Base-by-base conservation (phyloP, 2,797 vertebrate genomes). In the Glyptemys insculpta region DNA sequence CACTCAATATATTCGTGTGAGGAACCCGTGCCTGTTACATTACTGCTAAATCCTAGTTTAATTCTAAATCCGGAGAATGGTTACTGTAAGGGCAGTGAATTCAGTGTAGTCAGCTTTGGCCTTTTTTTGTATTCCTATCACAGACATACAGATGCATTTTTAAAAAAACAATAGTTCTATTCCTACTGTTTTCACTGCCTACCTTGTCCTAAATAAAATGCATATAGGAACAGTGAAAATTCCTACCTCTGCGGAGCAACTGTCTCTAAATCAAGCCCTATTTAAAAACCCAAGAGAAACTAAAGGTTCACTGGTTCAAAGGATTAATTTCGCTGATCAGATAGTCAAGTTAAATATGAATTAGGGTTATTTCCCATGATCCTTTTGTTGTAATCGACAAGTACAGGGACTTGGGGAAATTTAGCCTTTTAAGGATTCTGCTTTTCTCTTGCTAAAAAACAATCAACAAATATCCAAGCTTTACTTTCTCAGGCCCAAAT, bases 201-300 rank as follows among this genome's bases (percentile, higher is more conserved):
- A 29, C 31, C 78, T 83, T 8, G 47, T 41, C 44, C 25, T 41
- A 1, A 16, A 0, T 10, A 1, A 2, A 62, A 80, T 1, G 6
- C 25, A 10, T 59, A 31, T 21, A 41, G 74, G 44, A 53, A 50
- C 65, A 18, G 2, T 4, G 54, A 78, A 23, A 3, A 16, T 9
- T 56, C 19, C 41, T 12, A 1, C 5, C 47, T 37, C 37, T 1
- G 84, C 29, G 0, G 1, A 12, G 31, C 79, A 2, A 19, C 0
- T 0, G 11, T 14, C 23, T 2, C 10, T 6, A 53, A 34, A 19
- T 49, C 2, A 3, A 79, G 44, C 57, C n/a, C 1, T 1, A 15
- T 19, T 49, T 31, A 1, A 8, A 86, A 37, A 11, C 31, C 53
- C 0, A 8, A 78, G 44, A 41, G 85, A 9, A 27, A 80, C 18